Evolutionary conservation across 2,888 invertebrate genomes (phyloP), one percentile per base, ranked within the genome.

Genomic region (Acleris literana): DNA sequence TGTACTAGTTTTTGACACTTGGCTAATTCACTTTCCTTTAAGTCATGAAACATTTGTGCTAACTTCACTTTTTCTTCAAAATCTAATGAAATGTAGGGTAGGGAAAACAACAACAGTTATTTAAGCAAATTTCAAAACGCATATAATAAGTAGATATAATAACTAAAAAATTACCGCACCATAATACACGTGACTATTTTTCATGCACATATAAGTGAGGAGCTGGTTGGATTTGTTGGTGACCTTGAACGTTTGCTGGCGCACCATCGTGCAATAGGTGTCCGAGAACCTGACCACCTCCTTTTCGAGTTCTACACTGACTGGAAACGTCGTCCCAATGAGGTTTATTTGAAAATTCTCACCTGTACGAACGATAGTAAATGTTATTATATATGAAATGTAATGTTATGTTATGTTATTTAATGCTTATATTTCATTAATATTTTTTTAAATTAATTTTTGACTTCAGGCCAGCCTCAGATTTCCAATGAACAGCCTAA

Each of bases 161-260:
- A 20, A 39, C 1, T 39, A 39, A 16, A 33, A 54, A 33, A 18
- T 16, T 11, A 49, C 3, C 72, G 77, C 74, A 81, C 93, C 92
- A 46, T 91, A 81, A 56, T 82, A 85, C 20, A 90, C 79, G 33
- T 79, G 87, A 46, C 89, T 84, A 70, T 93, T 91, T 69, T 88
- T 87, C 90, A 94, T 94, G 90, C 95, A 95, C 72, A 92, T 86
- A 72, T 93, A 95, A 0, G 92, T 88, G 2, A 94, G 83, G 5
- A 88, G 49, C 70, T 93, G 90, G 33, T 93, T 80, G 16, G 94
- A 94, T 68, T 91, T 91, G 75, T 95, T 95, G 17, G 79, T 79
- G 55, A 95, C 86, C 70, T 90, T 92, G 22, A 94, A 79, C 0
- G 81, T 84, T 70, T 89, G 87, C 63, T 93, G 91, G 16, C 92